Conservation (phyloP, 2,797 vertebrate species). For the Gadopsis marmoratus region DNA sequence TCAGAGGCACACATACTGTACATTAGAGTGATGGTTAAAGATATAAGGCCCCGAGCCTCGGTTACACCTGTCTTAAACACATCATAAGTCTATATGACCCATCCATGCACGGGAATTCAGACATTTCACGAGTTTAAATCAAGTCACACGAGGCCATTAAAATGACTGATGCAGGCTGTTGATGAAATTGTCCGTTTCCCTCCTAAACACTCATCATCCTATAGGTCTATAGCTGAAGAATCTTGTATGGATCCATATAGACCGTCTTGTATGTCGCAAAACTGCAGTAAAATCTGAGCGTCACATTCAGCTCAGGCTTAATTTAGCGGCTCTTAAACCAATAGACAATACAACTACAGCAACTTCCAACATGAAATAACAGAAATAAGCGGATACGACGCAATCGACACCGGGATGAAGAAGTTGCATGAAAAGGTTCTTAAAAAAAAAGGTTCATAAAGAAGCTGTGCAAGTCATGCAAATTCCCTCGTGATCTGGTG, state of each 20-base stretch:
- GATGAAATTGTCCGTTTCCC: not conserved
- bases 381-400: not conserved
- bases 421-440: too few species aligned
- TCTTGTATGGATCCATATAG: not conserved
- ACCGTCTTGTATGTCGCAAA: too few species aligned
- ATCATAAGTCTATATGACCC: not conserved
- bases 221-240: not conserved
- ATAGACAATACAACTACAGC: not conserved
- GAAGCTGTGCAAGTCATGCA: not conserved
- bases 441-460: not conserved
- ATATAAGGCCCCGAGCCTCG: not conserved
- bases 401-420: not conserved
- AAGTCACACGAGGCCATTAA: not conserved
- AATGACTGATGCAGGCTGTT: not conserved
- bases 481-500: conserved; percentile 13
- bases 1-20: not conserved
- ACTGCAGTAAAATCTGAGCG: not conserved
- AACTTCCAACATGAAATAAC: not conserved
- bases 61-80: not conserved
- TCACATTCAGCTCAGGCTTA: not conserved
- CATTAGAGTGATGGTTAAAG: not conserved
- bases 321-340: not conserved
- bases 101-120: not conserved
- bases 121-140: not conserved
- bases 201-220: too few species aligned